Percentiles rank a stretch among this genome's conserved stretches.
Conservation (phyloP, 2,797 vertebrate species). For the Aphelocoma californica region DNA sequence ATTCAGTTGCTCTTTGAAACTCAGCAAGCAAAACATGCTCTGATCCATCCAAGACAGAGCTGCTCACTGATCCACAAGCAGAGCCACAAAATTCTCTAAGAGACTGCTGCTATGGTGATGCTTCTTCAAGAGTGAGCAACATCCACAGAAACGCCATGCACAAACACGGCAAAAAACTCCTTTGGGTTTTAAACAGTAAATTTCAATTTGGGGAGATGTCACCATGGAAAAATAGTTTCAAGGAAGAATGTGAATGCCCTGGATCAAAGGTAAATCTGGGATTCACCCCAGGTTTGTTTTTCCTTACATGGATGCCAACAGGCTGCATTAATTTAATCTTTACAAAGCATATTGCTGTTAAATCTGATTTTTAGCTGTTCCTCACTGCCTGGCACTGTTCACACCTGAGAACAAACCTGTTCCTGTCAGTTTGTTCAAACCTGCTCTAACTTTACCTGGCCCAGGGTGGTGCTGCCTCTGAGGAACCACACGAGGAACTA, state of each 20-base stretch:
- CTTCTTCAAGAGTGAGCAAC: not conserved
- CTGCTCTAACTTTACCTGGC: not conserved
- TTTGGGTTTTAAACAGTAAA: not conserved
- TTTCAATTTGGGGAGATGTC: not conserved
- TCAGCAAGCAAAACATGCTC: not conserved
- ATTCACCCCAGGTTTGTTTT: fast-evolving
- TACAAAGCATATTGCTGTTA: not conserved
- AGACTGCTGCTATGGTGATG: not conserved
- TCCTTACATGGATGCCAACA: not conserved
- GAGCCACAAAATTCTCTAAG: not conserved
- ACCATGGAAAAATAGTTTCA: not conserved
- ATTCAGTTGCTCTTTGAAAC: not conserved
- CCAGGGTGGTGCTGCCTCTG: fast-evolving
- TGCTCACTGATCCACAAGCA: not conserved
- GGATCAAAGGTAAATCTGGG: not conserved
- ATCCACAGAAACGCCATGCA: not conserved
- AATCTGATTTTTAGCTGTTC: not conserved
- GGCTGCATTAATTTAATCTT: not conserved
- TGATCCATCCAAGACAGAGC: not conserved
- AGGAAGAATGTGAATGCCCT: not conserved
- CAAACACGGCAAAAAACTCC: not conserved
- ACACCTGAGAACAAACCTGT: not conserved
- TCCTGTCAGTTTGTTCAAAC: not conserved
- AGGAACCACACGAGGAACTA: fast-evolving
- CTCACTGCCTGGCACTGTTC: not conserved